These are phyloP conservation scores for Drosophila pseudotalamancana DNA, from an alignment of 2,888 invertebrate genomes.

Conservation along the genomic window DNA sequence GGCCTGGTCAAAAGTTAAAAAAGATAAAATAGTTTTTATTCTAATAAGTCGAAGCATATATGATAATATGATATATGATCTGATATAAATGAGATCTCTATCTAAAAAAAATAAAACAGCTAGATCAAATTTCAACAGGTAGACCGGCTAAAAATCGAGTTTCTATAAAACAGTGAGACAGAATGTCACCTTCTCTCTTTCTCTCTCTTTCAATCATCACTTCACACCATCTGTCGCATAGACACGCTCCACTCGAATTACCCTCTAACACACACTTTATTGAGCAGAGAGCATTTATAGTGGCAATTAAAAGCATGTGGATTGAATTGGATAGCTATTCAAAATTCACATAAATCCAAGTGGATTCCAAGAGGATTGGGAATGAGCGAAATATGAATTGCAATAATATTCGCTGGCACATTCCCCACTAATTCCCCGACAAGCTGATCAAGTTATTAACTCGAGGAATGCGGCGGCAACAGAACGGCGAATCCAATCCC, in stretches of 20 bases:
- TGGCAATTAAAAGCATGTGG: conserved; percentile 12
- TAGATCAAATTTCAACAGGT: too few relatives aligned
- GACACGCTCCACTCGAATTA: background rate
- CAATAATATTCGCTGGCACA: conserved; percentile 14
- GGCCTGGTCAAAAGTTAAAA: too few relatives aligned
- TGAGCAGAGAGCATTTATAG: background rate
- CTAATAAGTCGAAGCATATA: too few relatives aligned
- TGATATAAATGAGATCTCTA: too few relatives aligned
- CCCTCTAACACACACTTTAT: background rate
- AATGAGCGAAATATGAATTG: conserved; percentile 5
- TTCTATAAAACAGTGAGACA: too few relatives aligned
- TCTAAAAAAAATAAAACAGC: too few relatives aligned
- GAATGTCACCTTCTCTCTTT: background rate
- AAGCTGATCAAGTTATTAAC: conserved; percentile 47
- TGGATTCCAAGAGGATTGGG: background rate
- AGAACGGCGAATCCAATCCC: conserved; percentile 30
- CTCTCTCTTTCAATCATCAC: background rate
- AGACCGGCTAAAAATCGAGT: background rate
- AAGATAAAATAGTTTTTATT: too few relatives aligned
- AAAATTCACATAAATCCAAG: conserved; percentile 29
- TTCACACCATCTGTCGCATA: background rate
- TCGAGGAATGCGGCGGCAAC: conserved; percentile 29
- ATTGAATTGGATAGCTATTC: conserved; percentile 11
- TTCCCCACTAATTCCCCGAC: conserved; percentile 35
- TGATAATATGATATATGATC: too few relatives aligned